phyloP scores from a whole-genome alignment of 2,888 invertebrate genomes.

The Pseudoips prasinana region DNA sequence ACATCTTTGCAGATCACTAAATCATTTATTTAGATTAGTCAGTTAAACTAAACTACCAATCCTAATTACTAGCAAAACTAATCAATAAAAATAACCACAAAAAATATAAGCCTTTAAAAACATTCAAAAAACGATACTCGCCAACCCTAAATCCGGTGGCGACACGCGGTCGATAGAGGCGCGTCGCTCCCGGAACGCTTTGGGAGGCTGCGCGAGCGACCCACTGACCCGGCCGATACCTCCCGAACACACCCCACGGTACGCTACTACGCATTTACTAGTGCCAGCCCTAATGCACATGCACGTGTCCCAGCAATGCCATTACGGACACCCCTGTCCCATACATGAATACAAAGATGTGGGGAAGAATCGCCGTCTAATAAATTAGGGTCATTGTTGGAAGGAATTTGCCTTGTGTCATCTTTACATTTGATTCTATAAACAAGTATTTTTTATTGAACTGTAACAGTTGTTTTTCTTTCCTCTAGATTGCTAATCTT shows the following conservation, averaged over 20 bases:
- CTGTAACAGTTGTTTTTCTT: no score
- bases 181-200: conserved; percentile 70
- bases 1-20: no score
- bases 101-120: no score
- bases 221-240: conserved; percentile 82
- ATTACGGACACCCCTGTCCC: conserved; percentile 15
- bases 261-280: conserved; percentile 32
- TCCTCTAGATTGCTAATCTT: no score
- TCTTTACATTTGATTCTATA: no score
- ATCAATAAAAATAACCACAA: no score
- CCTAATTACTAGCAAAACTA: no score
- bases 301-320: conserved; percentile 38
- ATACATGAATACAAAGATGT: conserved; percentile 16
- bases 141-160: conserved; percentile 62
- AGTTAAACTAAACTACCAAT: no score
- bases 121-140: no score
- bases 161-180: conserved; percentile 78
- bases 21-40: no score
- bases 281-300: conserved; percentile 54
- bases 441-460: no score
- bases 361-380: conserved; percentile 5
- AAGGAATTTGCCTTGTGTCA: no score
- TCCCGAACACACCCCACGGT: conserved; percentile 42
- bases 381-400: background rate
- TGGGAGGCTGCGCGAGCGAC: conserved; percentile 83